Evolutionary conservation across 2,113 vertebrate species (phyloP), one percentile per base, ranked within the genome.

Genomic region (Apteryx owenii): DNA sequence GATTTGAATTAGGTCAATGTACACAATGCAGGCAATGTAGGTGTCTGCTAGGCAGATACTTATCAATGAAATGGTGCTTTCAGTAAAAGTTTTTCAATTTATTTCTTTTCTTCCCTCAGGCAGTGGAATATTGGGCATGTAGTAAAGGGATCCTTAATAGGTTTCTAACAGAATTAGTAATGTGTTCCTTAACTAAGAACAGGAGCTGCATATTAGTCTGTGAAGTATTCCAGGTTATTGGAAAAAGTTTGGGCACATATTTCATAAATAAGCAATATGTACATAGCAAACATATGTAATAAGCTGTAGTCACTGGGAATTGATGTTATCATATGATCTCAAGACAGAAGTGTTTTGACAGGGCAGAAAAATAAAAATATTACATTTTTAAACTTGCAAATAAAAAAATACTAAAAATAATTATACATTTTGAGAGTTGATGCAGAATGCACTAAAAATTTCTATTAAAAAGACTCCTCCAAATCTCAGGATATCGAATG

Each of bases 271-370:
- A 94, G 51, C 16, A 81, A 89, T 18, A 54, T 62, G 51, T 60
- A 69, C 23, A 66, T 38, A 93, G 40, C n/a, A 94, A 94, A 96
- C 94, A 85, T 71, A 93, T 53, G 80, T 70, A 95, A 58, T 84
- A 71, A 33, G 12, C 42, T 95, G 71, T 22, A 89, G 68, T 42
- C 48, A 51, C 40, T 36, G 44, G 42, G 50, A 73, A 87, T 36
- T 64, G 58, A 96, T 90, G 29, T 71, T 71, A 69, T 48, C 0
- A 64, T 69, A 85, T 85, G 18, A 94, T 88, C 96, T 88, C 40
- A 81, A 79, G 18, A 61, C 46, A 64, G 38, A 60, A 48, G 40
- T 72, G 56, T 58, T 95, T 80, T 85, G 40, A 90, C 40, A 84
- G 9, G 58, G 48, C 26, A 77, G 23, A 66, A 90, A 89, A 93